These are phyloP conservation scores for Pseudeuparius sepicola DNA, from an alignment of 2,888 invertebrate genomes.

Conservation along the genomic window DNA sequence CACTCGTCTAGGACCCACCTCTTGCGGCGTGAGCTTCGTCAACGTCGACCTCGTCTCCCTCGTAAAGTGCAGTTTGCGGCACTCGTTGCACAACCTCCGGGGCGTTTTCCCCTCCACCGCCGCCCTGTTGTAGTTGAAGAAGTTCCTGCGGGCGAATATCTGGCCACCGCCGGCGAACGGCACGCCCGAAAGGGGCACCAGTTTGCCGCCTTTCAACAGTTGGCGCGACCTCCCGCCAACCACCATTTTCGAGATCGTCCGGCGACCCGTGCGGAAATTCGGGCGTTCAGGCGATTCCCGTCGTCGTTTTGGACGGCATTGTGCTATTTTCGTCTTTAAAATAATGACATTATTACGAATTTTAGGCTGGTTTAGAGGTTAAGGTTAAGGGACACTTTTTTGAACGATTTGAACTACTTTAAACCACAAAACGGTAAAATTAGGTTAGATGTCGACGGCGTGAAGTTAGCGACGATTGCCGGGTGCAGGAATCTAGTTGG, in stretches of 20 bases:
- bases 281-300: no score
- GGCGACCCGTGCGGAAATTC: neutral
- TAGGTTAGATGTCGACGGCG: no score
- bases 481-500: no score
- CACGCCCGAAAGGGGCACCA: conserved; percentile 23
- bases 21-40: conserved; percentile 35
- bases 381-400: no score
- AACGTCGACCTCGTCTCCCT: conserved; percentile 29
- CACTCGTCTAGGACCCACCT: no score
- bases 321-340: conserved; percentile 6
- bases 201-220: conserved; percentile 28
- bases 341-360: conserved; percentile 13
- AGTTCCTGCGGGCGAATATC: conserved; percentile 13
- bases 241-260: conserved; percentile 27
- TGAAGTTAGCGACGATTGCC: no score
- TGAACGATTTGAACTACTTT: no score
- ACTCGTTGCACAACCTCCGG: conserved; percentile 27
- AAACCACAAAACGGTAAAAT: no score
- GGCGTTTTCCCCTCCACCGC: no score
- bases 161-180: conserved; percentile 20
- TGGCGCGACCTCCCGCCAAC: conserved; percentile 29
- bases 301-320: no score
- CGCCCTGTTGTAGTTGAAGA: conserved; percentile 11
- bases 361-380: no score
- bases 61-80: conserved; percentile 24